Base-by-base conservation (phyloP, 2,113 vertebrate species). In the Neotragus moschatus region DNA sequence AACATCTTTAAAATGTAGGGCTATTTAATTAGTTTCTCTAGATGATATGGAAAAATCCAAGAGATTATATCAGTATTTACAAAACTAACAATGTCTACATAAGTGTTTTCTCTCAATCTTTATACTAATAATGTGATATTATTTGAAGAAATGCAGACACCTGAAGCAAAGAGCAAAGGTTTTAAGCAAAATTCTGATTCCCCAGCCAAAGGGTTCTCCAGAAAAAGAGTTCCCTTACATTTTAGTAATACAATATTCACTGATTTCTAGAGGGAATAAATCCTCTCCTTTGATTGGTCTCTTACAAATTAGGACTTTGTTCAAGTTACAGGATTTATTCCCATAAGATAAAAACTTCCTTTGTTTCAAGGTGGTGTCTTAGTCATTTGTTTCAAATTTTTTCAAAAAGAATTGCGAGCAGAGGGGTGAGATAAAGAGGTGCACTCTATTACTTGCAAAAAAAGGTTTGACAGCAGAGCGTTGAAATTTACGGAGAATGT, bases 1-100 rank as follows among this genome's bases (percentile, higher is more conserved):
- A 89, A 89, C 12, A 51, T 45, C 9, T 92, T 95, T 90, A 53
- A 80, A 96, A 91, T 43, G 47, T 36, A 77, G 16, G 14, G 4
- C 25, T 63, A 61, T 77, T 91, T 88, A 55, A 90, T 90, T 92
- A 28, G 12, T 94, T 95, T 95, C 73, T 63, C 19, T 82, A 91
- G 10, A 75, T 80, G 84, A 63, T 70, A 49, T 23, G 2, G 8
- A 45, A 94, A 96, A 91, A 43, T 13, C 77, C 30, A 79, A 92
- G 36, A 90, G 92, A 63, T 60, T 55, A 53, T 70, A 55, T 84
- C 26, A 45, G 19, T 61, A 79, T 90, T 94, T 90, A 60, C 13
- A 66, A 94, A 96, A 84, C 16, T 77, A 58, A 60, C 84, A 33
- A 90, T 86, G 33, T 49, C 81, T 91, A 90, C 25, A 51, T 39